Conservation (phyloP, 2,113 vertebrate genomes). For the Myotis brandtii region DNA sequence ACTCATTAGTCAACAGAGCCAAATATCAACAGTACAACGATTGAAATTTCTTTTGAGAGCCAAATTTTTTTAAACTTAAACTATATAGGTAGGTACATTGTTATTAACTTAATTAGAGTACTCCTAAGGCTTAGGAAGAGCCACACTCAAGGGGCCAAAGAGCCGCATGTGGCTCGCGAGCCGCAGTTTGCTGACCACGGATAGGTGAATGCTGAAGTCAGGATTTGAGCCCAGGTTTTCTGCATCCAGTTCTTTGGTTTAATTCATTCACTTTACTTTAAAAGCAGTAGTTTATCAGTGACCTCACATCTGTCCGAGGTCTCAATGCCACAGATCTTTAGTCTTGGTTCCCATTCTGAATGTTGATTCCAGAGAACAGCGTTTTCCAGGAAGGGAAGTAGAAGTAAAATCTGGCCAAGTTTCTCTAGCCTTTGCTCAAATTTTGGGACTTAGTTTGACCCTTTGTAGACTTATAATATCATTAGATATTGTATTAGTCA, state of each 20-base stretch:
- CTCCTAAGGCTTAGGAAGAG: too few relatives aligned
- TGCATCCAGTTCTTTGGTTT: background rate
- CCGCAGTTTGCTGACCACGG: too few relatives aligned
- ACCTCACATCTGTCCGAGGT: background rate
- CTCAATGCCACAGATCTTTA: background rate
- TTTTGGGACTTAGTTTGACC: slow-evolving; percentile 18
- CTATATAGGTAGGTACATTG: too few relatives aligned
- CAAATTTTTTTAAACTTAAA: too few relatives aligned
- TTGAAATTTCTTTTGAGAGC: too few relatives aligned
- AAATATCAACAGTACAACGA: too few relatives aligned
- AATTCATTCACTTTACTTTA: background rate
- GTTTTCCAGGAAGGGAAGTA: background rate
- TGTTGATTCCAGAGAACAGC: background rate
- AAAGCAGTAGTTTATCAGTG: background rate
- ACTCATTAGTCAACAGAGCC: too few relatives aligned
- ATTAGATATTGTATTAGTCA: background rate
- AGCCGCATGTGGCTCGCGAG: too few relatives aligned
- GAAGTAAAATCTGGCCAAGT: slow-evolving; percentile 1
- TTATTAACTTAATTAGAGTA: too few relatives aligned
- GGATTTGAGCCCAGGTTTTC: slow-evolving; percentile 10
- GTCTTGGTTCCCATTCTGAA: background rate
- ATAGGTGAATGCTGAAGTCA: background rate
- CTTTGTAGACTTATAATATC: slow-evolving; percentile 15
- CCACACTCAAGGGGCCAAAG: too few relatives aligned
- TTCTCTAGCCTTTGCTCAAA: slow-evolving; percentile 1